These are phyloP conservation scores for Eleginops maclovinus DNA, from an alignment of 2,113 vertebrate species.

Conservation along the genomic window DNA sequence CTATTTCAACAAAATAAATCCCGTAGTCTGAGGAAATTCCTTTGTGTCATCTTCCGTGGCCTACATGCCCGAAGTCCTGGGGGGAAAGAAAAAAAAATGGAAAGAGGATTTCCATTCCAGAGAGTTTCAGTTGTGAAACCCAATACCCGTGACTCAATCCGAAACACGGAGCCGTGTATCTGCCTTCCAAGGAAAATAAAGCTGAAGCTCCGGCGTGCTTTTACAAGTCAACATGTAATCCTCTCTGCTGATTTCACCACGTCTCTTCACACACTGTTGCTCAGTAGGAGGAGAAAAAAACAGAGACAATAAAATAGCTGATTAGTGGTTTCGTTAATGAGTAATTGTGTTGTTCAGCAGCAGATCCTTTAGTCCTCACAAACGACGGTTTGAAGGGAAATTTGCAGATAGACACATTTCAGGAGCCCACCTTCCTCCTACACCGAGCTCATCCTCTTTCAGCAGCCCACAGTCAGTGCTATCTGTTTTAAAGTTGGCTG, in stretches of 20 bases:
- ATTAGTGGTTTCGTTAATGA: constrained; percentile 73
- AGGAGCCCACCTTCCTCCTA: constrained; percentile 87
- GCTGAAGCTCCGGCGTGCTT: constrained; percentile 42
- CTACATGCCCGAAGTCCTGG: constrained; percentile 46
- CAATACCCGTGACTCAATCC: constrained; percentile 69
- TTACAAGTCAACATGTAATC: constrained; percentile 61
- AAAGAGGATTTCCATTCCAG: constrained; percentile 56
- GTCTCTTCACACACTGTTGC: constrained; percentile 16
- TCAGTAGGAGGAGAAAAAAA: not conserved
- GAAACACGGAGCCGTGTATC: constrained; percentile 59
- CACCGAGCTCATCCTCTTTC: constrained; percentile 81
- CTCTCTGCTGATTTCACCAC: constrained; percentile 31
- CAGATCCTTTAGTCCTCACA: constrained; percentile 46
- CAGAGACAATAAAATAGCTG: constrained; percentile 42
- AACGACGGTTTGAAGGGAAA: constrained; percentile 71
- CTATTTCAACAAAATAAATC: constrained; percentile 3
- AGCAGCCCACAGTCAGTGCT: constrained; percentile 78
- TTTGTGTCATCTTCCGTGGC: constrained; percentile 55
- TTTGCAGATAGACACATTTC: constrained; percentile 91
- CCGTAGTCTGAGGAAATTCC: constrained; percentile 50
- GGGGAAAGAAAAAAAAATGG: constrained; percentile 2
- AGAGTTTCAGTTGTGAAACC: constrained; percentile 63
- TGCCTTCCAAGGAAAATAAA: constrained; percentile 56
- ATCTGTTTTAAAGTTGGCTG: constrained; percentile 85
- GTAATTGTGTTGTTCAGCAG: constrained; percentile 55